Evolutionary conservation across 2,888 invertebrate genomes (phyloP), one percentile per base, ranked within the genome.

Genomic region (Orchesellides sinensis): DNA sequence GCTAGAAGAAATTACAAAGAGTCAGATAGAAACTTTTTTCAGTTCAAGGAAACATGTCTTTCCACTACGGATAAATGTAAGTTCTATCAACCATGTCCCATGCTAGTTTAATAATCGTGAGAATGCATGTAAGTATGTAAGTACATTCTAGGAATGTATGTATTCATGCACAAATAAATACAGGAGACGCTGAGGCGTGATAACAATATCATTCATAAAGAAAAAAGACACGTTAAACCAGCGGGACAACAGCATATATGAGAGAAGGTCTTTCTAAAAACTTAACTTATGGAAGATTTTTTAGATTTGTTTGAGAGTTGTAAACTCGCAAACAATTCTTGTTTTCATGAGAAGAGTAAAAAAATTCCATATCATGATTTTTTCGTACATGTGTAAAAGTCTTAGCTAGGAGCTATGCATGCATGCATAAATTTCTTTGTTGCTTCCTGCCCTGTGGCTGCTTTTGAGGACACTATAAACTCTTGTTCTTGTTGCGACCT

Each of bases 201-300:
- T 10, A 10, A 1, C 10, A n/a, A 5, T 32, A 61, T 61, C 61
- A 61, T 32, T 61, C 61, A 61, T 56, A 56, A 23, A 21, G 12
- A 35, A 35, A n/a, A 54, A 54, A 25, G 54, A 54, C 54, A 54
- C n/a, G 54, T 54, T 54, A 54, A 54, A 14, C 23, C 25, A 25
- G 25, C 17, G 25, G 10, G 23, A 54, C 2, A 4, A 17, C 3
- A 17, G 49, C 21, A 21, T 49, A n/a, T 14, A 40, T 14, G 40
- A 40, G 40, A 40, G 40, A 40, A 40, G 4, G 10, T n/a, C 40
- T 40, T 49, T 49, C 17, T 49, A 17, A 17, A 6, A 12, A n/a
- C 3, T 19, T 17, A 19, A 25, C 1, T 25, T 25, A 54, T 23
- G n/a, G 19, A 54, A 25, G 23, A 10, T 54, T 23, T 54, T 54